Base-by-base conservation (phyloP, 2,113 vertebrate genomes). In the Potamarius usumacintae region DNA sequence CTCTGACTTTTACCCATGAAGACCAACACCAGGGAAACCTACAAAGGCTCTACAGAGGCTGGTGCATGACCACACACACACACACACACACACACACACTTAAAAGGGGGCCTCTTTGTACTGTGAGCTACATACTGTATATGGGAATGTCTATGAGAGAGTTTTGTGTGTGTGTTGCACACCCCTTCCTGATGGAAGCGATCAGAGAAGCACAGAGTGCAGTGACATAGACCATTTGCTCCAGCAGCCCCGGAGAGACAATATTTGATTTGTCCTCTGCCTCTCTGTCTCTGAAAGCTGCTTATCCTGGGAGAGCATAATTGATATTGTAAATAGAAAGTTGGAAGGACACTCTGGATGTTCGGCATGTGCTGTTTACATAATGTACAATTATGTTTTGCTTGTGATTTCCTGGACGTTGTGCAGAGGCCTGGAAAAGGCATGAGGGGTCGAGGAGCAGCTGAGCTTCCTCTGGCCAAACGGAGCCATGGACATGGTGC, bases 341-440 rank as follows among this genome's bases (percentile, higher is more conserved):
- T 88, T 95, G 94, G 93, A 94, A 89, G 88, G 91, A 91, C 63
- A 83, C 90, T 89, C 91, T 91, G 92, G 82, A 93, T 93, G 91
- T 94, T 92, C 89, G 91, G 91, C 91, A 91, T 88, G 90, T 82
- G 48, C 87, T 95, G 94, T 95, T 95, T 95, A 95, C 93, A 93
- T 90, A 93, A 93, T 89, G 92, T 92, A 91, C 91, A 92, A 92
- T 94, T 94, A 90, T 93, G 94, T 94, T 95, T 94, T 94, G 91
- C 92, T 90, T 92, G 88, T 83, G 84, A 93, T 94, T 95, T 96
- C 94, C 94, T 94, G 94, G 94, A 95, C 6, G 71, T 93, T 94
- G 88, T 55, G 60, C 95, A 95, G 93, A 92, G 90, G 91, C 92
- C 93, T 87, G 88, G 90, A 84, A 92, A 89, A 91, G 90, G 90